Evolutionary conservation across 2,888 invertebrate genomes (phyloP).

Genomic region (Mamestra brassicae): DNA sequence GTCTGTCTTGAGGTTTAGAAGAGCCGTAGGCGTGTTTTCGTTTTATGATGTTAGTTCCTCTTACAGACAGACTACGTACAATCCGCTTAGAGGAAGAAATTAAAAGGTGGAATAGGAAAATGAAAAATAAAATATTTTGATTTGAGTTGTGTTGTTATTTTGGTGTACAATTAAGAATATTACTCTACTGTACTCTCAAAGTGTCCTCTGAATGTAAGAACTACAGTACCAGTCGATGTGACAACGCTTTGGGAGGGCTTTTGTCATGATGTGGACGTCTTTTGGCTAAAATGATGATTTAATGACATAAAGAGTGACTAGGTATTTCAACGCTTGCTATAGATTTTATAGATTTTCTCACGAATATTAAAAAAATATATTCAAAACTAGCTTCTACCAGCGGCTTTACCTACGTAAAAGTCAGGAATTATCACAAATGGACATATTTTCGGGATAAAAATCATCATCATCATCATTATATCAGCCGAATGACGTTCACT

Average conservation of each 20-base stretch:
- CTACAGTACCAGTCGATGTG: not conserved
- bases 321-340: too few species aligned
- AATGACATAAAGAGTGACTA: too few species aligned
- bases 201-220: not conserved
- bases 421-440: too few species aligned
- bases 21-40: conserved; percentile 22
- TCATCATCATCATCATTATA: too few species aligned
- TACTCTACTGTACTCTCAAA: not conserved
- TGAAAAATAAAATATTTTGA: not conserved
- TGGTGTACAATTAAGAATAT: too few species aligned
- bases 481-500: too few species aligned
- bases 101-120: not conserved
- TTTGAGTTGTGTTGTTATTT: not conserved
- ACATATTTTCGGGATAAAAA: too few species aligned
- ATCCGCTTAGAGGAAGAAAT: conserved; percentile 22
- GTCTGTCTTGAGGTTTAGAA: conserved; percentile 11
- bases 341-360: not conserved
- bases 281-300: not conserved
- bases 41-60: conserved; percentile 21
- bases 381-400: too few species aligned
- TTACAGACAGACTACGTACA: conserved; percentile 18
- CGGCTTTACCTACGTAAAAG: too few species aligned
- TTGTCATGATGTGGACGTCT: not conserved
- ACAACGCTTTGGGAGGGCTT: not conserved
- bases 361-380: not conserved